Evolutionary conservation across 2,888 invertebrate genomes (phyloP).

Genomic region (Ephialtes manifestator): DNA sequence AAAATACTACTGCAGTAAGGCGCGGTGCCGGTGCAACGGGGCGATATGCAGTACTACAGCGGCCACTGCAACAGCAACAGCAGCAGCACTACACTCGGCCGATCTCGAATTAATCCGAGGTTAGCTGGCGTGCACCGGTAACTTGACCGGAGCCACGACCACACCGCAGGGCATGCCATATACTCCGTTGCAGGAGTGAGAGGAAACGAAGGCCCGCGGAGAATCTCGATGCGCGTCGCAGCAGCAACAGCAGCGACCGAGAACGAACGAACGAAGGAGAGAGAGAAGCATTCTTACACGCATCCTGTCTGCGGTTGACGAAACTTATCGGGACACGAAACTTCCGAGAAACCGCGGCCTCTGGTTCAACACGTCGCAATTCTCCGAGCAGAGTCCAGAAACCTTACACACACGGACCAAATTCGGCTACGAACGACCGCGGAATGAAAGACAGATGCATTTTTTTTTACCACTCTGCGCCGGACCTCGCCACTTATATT

Average conservation of each 20-base stretch:
- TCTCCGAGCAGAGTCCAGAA: constrained; percentile 20
- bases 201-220: constrained; percentile 13
- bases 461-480: constrained; percentile 44
- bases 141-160: constrained; percentile 80
- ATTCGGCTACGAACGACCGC: constrained; percentile 53
- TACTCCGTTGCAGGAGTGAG: constrained; percentile 30
- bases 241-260: constrained; percentile 40
- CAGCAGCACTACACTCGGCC: constrained; percentile 57
- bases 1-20: constrained; percentile 32
- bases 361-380: constrained; percentile 51
- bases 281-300: constrained; percentile 81
- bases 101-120: constrained; percentile 83
- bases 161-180: constrained; percentile 71
- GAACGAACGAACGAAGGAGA: constrained; percentile 63
- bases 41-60: constrained; percentile 26
- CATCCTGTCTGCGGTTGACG: constrained; percentile 85
- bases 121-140: constrained; percentile 79
- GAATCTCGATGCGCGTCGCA: constrained; percentile 49
- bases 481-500: constrained; percentile 4
- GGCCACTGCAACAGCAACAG: constrained; percentile 27
- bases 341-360: constrained; percentile 80
- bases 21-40: constrained; percentile 31
- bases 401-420: constrained; percentile 48
- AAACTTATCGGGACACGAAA: constrained; percentile 84
- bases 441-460: constrained; percentile 37